A percentile compares a stretch with the other conserved stretches of the same genome.
phyloP scores from a whole-genome alignment of 2,888 invertebrate genomes.

The Lasioglossum villosulum region DNA sequence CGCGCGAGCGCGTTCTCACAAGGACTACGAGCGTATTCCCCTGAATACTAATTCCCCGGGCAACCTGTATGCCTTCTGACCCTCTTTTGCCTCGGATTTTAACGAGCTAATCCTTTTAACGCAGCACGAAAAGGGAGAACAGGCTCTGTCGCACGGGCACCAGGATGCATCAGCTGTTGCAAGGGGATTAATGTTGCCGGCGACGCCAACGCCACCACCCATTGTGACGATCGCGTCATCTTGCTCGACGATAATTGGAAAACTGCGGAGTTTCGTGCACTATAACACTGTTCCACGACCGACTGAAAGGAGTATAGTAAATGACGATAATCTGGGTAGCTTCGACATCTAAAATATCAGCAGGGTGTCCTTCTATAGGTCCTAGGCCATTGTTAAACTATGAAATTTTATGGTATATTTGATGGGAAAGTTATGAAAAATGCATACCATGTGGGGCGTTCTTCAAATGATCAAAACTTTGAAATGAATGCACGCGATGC shows the following conservation, averaged over 20 bases:
- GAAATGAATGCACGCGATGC: too few relatives aligned
- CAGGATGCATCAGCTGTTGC: not conserved
- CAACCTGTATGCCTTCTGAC: not conserved
- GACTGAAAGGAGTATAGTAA: too few relatives aligned
- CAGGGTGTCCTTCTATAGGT: too few relatives aligned
- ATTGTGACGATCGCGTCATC: not conserved
- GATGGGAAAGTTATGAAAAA: too few relatives aligned
- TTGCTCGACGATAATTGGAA: not conserved
- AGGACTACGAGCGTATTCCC: not conserved
- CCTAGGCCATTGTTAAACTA: too few relatives aligned
- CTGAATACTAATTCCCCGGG: not conserved
- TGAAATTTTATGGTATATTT: too few relatives aligned
- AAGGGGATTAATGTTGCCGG: not conserved
- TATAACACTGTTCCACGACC: too few relatives aligned
- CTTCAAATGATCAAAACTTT: too few relatives aligned
- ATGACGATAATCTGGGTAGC: too few relatives aligned
- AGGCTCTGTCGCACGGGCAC: not conserved
- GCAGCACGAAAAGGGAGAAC: not conserved
- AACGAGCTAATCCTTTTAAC: constrained; percentile 16
- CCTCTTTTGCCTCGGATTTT: not conserved
- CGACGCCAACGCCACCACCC: not conserved
- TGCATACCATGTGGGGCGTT: too few relatives aligned
- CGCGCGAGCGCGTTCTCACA: not conserved
- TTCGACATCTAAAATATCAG: too few relatives aligned
- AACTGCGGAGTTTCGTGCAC: not conserved